Percentiles rank a stretch among this genome's conserved stretches.
Conservation (phyloP, 2,888 invertebrate species). For the Artemia sinica region DNA sequence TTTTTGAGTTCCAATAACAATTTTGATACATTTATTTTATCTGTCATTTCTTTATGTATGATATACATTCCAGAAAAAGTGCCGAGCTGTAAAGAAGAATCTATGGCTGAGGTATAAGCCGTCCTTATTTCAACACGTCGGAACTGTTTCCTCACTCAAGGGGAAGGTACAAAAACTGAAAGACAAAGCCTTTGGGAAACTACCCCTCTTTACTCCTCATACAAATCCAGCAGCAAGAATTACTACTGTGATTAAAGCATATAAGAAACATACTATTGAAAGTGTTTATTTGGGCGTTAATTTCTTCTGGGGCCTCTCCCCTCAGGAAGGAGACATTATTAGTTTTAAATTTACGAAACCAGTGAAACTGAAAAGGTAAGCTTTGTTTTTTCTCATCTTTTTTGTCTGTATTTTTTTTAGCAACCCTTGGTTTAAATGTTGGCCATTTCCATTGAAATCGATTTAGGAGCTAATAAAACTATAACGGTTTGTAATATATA, state of each 20-base stretch:
- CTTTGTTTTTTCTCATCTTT: conserved; percentile 19
- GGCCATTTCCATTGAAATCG: background rate
- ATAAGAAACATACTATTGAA: conserved; percentile 56
- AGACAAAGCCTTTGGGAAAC: conserved; percentile 72
- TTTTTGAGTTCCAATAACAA: background rate
- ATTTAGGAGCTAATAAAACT: no score
- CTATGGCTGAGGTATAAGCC: conserved; percentile 72
- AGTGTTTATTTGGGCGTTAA: conserved; percentile 69
- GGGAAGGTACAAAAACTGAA: conserved; percentile 91
- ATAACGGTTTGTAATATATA: no score
- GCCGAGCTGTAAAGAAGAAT: conserved; percentile 52
- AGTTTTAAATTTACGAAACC: conserved; percentile 62
- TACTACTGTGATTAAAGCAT: conserved; percentile 54
- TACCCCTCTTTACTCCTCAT: conserved; percentile 58
- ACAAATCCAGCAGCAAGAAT: conserved; percentile 53
- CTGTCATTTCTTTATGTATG: no score
- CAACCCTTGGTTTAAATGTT: conserved; percentile 4
- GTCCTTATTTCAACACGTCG: conserved; percentile 87
- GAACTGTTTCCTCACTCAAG: conserved; percentile 78
- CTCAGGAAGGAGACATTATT: conserved; percentile 60
- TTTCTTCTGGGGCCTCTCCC: conserved; percentile 79
- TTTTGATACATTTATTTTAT: conserved; percentile 19
- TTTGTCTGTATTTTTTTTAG: conserved; percentile 12
- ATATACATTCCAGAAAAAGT: conserved; percentile 51
- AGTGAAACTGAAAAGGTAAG: conserved; percentile 46